phyloP scores from a whole-genome alignment of 2,113 vertebrate species.

The Brachyhypopomus gauderio region DNA sequence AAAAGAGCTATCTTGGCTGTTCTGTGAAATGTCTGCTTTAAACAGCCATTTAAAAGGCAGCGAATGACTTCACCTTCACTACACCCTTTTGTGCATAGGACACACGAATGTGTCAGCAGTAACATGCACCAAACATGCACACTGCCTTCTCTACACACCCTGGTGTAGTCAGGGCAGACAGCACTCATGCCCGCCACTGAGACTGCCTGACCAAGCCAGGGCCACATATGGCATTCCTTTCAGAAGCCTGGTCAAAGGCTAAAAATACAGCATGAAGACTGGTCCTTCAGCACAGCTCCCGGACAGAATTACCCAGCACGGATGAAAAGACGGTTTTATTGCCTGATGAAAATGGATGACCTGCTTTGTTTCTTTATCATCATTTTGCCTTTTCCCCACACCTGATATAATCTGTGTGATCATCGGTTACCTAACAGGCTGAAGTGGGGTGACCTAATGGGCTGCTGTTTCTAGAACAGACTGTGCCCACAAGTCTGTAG shows the following conservation, averaged over 20 bases:
- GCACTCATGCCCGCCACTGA: too few species aligned
- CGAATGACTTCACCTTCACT: too few species aligned
- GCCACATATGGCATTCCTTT: background rate
- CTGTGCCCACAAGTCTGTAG: background rate
- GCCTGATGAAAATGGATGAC: background rate
- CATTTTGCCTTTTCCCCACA: background rate
- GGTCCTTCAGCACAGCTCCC: background rate
- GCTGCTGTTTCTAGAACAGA: constrained; percentile 19
- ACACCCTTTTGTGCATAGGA: too few species aligned
- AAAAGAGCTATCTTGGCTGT: too few species aligned
- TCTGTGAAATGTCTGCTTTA: too few species aligned
- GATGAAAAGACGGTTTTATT: background rate
- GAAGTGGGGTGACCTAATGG: constrained; percentile 18
- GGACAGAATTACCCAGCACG: background rate
- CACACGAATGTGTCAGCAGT: too few species aligned
- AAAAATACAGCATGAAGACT: background rate
- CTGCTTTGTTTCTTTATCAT: background rate
- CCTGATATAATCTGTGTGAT: constrained; percentile 34
- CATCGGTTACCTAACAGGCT: constrained; percentile 2
- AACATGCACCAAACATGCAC: too few species aligned
- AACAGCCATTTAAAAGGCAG: too few species aligned
- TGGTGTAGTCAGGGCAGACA: too few species aligned
- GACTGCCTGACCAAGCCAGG: too few species aligned
- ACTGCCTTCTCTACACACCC: too few species aligned
- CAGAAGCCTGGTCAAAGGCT: background rate